Conservation (phyloP, 1,140 invertebrate species). For the Heterodera carotae region DNA sequence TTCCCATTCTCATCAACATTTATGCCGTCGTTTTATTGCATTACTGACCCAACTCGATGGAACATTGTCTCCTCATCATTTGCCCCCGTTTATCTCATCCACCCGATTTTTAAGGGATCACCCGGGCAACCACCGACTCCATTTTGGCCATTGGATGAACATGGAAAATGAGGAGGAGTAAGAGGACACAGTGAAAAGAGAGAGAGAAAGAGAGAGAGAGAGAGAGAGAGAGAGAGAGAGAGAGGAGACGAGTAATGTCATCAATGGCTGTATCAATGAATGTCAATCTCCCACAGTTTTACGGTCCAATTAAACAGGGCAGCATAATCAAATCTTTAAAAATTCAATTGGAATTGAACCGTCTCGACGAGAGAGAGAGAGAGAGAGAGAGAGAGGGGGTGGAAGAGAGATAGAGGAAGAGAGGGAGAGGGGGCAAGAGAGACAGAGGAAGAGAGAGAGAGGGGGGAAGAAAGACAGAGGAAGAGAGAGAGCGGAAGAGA, state of each 20-base stretch:
- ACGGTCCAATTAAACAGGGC: background rate
- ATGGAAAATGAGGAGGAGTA: background rate
- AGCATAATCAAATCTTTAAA: background rate
- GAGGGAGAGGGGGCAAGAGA: background rate
- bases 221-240: too few species aligned
- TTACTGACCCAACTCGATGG: background rate
- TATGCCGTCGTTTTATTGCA: background rate
- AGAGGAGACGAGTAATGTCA: background rate
- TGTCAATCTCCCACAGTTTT: background rate
- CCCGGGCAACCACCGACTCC: background rate
- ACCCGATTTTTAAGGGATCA: background rate
- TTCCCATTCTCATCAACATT: slow-evolving; percentile 9
- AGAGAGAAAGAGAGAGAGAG: too few species aligned
- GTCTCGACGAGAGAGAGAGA: too few species aligned
- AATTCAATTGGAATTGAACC: too few species aligned
- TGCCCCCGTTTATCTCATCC: background rate
- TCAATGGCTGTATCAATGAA: background rate
- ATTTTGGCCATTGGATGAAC: background rate
- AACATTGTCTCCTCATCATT: background rate
- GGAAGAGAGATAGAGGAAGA: background rate
- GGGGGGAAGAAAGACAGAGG: background rate
- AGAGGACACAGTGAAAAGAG: too few species aligned
- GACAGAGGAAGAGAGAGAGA: background rate
- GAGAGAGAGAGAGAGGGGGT: background rate
- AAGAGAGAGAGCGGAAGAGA: background rate